These are phyloP conservation scores for Gymnoscopelus microlampas DNA, from an alignment of 2,797 vertebrate species.

Conservation along the genomic window DNA sequence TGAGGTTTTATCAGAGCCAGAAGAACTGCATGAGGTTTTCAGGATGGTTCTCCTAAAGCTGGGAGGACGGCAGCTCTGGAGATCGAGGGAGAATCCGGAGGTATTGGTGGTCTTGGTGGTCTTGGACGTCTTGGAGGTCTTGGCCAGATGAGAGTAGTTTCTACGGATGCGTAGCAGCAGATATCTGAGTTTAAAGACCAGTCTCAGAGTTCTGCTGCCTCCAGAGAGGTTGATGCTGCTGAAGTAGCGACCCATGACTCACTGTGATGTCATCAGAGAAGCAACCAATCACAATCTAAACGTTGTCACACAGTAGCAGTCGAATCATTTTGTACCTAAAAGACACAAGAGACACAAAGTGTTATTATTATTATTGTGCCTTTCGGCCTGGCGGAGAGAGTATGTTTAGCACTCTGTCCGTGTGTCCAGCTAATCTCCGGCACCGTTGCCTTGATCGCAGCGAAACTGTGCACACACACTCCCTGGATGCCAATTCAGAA, in stretches of 20 bases:
- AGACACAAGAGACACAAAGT: constrained; percentile 2
- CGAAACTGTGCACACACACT: too few relatives aligned
- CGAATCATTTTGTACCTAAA: constrained; percentile 39
- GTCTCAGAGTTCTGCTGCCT: constrained; percentile 51
- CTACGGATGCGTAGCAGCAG: constrained; percentile 58
- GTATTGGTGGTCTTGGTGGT: too few relatives aligned
- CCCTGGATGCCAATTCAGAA: too few relatives aligned
- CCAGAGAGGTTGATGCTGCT: constrained; percentile 44
- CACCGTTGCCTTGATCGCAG: too few relatives aligned
- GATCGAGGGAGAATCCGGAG: constrained; percentile 16
- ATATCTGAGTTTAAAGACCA: constrained; percentile 62
- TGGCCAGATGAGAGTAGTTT: constrained; percentile 40
- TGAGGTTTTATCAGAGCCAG: background rate
- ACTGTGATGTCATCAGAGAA: constrained; percentile 3
- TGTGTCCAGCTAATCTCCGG: too few relatives aligned
- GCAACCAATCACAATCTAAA: constrained; percentile 22
- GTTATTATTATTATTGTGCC: constrained; percentile 2
- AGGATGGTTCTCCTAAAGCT: constrained; percentile 30
- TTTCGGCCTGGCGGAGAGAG: too few relatives aligned
- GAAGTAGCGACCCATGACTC: constrained; percentile 65
- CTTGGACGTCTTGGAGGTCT: constrained; percentile 1
- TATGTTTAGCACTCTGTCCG: too few relatives aligned
- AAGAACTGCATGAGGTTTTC: background rate
- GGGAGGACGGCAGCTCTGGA: constrained; percentile 24
- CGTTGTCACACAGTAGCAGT: background rate